Evolutionary conservation across 2,797 vertebrate genomes (phyloP), one percentile per base, ranked within the genome.

Genomic region (Halcyon leucocephala): DNA sequence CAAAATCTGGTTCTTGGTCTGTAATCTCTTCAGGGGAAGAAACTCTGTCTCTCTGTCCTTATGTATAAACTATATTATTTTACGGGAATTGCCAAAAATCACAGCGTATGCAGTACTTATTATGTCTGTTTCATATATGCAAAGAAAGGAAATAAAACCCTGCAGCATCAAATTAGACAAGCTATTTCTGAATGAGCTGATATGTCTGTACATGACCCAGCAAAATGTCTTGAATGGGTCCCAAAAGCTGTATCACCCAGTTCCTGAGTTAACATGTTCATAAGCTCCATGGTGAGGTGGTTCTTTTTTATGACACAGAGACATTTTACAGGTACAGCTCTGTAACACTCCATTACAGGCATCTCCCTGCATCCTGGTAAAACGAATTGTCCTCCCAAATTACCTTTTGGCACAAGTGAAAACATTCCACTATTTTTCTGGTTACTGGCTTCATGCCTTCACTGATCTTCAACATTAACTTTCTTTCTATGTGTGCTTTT

Each of bases 91-190:
- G 51, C 15, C 26, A 82, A 70, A 89, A 78, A 58, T 82, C 48
- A 42, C 0, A 0, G 25, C 22, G 29, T 25, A 16, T 14, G 6
- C 44, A 44, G 4, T 70, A 15, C 1, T 8, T 66, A 18, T 16
- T 74, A 24, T 10, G 74, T 5, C 28, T 28, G 8, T 70, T 86
- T 66, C 8, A 2, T 51, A 3, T 44, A 25, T 31, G 31, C 46
- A 83, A 74, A 76, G 33, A 78, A 37, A 16, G 25, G 55, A 70
- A 66, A 14, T 70, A 52, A 8, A 66, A 35, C 21, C 37, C 60
- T 70, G 69, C 64, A 55, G 35, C 72, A 24, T 48, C 60, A 31
- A 12, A 60, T 73, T 26, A 52, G 57, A 20, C 28, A 39, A 31
- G 21, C 76, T 60, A 0, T 76, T 84, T 89, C 33, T 70, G 55